Evolutionary conservation across 2,888 invertebrate genomes (phyloP), one percentile per base, ranked within the genome.

Genomic region (Phortica okadai): DNA sequence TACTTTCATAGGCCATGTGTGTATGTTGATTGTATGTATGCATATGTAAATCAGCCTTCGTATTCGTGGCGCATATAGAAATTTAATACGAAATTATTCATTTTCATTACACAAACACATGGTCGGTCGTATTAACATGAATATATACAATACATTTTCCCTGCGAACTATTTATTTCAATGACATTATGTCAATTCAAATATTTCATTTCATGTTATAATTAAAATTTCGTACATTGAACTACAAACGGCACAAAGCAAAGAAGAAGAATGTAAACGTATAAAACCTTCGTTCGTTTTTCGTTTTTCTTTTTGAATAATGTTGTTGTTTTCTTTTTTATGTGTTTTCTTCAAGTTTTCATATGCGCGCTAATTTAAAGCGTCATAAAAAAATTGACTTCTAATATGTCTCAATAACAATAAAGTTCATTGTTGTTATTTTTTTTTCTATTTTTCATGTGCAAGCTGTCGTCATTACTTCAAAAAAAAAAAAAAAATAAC

Each of bases 351-450:
- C 21, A 59, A 7, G 50, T 64, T 74, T 74, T 74, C 64, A 62
- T 50, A 8, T 41, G 54, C 25, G 25, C 16, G 3, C 6, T 16
- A 25, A 59, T 59, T n/a, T 16, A 41, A 69, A 69, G 21, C 11
- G 66, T 41, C n/a, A 69, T 50, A 69, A 33, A 67, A 67, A 45
- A 72, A 72, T 72, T 56, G 54, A 54, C 33, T 72, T 33, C 70
- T 72, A 72, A 72, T 72, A 54, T 72, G 70, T 6, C 70, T 54
- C 70, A 72, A 72, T 56, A 72, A 72, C 70, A 56, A 72, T 72
- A 56, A 72, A 72, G 70, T 72, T 54, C 67, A 67, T 67, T 67
- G 44, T 67, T 67, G 42, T 11, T n/a, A 8, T 21, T 21, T 21
- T 21, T 21, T 21, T 21, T 21, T 21, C 21, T 67, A 16, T 42